phyloP scores from a whole-genome alignment of 2,113 vertebrate species.

The Gnathonemus longibarbis region DNA sequence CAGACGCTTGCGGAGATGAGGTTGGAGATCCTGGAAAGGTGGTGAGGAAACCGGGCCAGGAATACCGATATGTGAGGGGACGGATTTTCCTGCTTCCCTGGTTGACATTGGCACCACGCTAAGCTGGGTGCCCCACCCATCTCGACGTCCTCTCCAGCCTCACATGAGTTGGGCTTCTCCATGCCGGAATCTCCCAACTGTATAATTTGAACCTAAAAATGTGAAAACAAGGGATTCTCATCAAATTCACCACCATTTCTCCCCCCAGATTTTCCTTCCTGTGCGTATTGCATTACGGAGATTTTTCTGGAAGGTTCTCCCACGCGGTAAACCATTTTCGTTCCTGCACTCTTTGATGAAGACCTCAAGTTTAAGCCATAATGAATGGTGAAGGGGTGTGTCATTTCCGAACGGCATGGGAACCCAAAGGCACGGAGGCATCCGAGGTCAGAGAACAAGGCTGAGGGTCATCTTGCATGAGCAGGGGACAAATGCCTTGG shows the following conservation, averaged over 20 bases:
- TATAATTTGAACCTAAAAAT: constrained; percentile 27
- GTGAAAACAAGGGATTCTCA: constrained; percentile 23
- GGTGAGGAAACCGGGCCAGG: constrained; percentile 12
- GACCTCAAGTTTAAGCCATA: not conserved
- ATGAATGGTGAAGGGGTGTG: not conserved
- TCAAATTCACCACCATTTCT: constrained; percentile 13
- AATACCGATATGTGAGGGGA: constrained; percentile 19
- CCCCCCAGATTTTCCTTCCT: constrained; percentile 19
- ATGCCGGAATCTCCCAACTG: constrained; percentile 16
- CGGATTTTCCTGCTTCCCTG: constrained; percentile 18
- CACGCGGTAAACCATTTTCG: constrained; percentile 21
- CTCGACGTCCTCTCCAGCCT: not conserved
- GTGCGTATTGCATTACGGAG: constrained; percentile 18
- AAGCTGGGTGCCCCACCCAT: constrained; percentile 1
- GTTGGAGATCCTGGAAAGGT: constrained; percentile 20
- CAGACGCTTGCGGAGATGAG: constrained; percentile 13
- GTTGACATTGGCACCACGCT: constrained; percentile 21
- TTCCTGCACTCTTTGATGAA: constrained; percentile 15
- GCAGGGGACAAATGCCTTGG: not conserved
- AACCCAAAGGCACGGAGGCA: constrained; percentile 8
- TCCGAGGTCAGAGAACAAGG: constrained; percentile 2
- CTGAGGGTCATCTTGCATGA: not conserved
- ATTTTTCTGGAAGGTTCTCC: constrained; percentile 8
- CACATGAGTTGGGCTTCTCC: constrained; percentile 10
- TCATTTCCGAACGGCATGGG: constrained; percentile 13